Evolutionary conservation across 2,888 invertebrate genomes (phyloP).

Genomic region (Empis livida): DNA sequence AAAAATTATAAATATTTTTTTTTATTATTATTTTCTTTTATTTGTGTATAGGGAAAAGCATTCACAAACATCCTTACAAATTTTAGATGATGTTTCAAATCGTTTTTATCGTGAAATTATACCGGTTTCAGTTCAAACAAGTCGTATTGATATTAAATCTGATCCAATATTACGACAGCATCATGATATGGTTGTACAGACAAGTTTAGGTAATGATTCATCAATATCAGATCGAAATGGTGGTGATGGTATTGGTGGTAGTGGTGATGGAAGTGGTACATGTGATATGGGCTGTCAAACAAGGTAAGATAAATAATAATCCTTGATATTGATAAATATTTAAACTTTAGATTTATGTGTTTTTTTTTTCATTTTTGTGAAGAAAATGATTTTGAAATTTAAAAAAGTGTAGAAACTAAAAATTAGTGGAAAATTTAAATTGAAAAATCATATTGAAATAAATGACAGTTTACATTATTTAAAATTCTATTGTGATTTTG

Average conservation of each 20-base stretch:
- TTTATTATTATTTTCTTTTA: neutral
- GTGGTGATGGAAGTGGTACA: conserved; percentile 38
- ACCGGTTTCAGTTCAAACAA: conserved; percentile 25
- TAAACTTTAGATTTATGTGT: neutral
- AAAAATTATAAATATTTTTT: neutral
- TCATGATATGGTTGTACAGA: conserved; percentile 31
- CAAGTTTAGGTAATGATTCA: conserved; percentile 23
- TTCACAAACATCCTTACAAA: conserved; percentile 33
- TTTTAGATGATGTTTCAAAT: conserved; percentile 33
- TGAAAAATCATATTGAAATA: no score
- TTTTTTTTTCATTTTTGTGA: neutral
- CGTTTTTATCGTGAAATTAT: conserved; percentile 33
- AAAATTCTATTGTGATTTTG: no score
- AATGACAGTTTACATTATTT: no score
- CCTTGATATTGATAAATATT: neutral
- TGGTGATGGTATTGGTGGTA: conserved; percentile 11
- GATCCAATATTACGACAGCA: conserved; percentile 21
- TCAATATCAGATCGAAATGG: conserved; percentile 8
- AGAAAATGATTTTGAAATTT: no score
- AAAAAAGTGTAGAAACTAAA: no score
- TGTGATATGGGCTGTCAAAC: conserved; percentile 72
- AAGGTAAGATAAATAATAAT: conserved; percentile 51
- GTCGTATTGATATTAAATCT: conserved; percentile 26
- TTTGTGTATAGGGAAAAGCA: conserved; percentile 27
- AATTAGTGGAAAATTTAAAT: no score